Conservation (phyloP, 2,797 vertebrate species). For the Fundulus diaphanus region DNA sequence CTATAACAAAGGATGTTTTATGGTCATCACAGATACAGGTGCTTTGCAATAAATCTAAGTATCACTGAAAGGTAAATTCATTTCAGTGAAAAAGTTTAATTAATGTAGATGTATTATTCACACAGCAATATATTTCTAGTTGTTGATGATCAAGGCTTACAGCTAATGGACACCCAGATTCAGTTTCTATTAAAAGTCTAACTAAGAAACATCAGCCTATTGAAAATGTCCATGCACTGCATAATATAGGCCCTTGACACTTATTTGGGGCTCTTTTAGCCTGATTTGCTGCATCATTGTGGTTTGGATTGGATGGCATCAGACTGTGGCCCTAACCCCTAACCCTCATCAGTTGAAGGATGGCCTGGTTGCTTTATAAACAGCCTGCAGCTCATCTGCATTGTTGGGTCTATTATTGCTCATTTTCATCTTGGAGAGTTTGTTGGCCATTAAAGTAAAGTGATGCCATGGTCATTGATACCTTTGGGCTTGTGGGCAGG, state of each 20-base stretch:
- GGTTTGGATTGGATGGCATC: background rate
- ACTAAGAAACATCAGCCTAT: background rate
- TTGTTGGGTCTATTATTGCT: background rate
- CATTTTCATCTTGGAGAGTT: background rate
- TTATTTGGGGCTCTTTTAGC: no score
- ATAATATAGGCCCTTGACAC: background rate
- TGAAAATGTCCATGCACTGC: background rate
- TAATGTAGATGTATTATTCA: background rate
- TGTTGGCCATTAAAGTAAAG: background rate
- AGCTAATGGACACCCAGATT: no score
- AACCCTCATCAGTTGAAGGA: background rate
- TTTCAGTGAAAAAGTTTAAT: background rate
- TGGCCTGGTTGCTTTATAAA: background rate
- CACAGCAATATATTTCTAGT: background rate
- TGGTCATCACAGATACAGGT: conserved; percentile 58
- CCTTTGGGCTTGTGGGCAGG: background rate
- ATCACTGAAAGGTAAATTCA: background rate
- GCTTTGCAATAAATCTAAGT: background rate
- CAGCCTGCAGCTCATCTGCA: background rate
- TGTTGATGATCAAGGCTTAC: background rate
- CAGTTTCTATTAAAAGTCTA: background rate
- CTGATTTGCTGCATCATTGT: background rate
- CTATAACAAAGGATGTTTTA: conserved; percentile 60
- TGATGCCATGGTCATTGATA: background rate
- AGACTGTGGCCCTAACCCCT: background rate